Base-by-base conservation (phyloP, 2,797 vertebrate species). In the Myotis vivesi region DNA sequence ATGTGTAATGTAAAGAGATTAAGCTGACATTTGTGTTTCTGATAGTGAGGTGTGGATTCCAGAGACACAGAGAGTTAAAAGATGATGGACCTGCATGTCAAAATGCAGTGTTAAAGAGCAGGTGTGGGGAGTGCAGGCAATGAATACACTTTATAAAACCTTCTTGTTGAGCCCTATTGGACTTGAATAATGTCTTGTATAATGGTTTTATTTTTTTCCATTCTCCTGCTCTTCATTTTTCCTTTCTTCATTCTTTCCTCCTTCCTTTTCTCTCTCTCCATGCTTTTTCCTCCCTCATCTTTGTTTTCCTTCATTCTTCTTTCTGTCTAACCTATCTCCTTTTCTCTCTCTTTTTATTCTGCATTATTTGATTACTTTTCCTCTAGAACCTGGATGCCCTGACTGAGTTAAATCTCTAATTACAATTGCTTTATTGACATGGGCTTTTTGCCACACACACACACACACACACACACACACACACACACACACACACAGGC, bases 1-100 rank as follows among this genome's bases (percentile, higher is more conserved):
- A 71, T 95, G 79, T 95, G 44, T 55, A 96, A 92, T 85, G 66
- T 87, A 87, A 87, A 86, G 85, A 96, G 93, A 95, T 94, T 96
- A 96, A 77, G 12, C 28, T 96, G 95, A 85, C 92, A 68, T 94
- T 55, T 71, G 30, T 85, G 20, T 75, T 96, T 96, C 88, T 86
- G 83, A 95, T 94, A 96, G 79, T 80, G 91, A 97, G 68, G 83
- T 92, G 92, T 95, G 83, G 75, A 71, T 89, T 94, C 33, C 73
- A 94, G 76, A 77, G 91, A 72, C 75, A 83, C 36, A 79, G 38
- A 81, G 30, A 93, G n/a, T 51, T 72, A 76, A 9, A n/a, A 53
- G 92, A n/a, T 44, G 41, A 59, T 81, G 55, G 57, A 36, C 0
- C 2, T 76, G 17, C 12, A 66, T 36, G 36, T 92, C n/a, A 46